A percentile compares a stretch with the other conserved stretches of the same genome.
Conservation (phyloP, 2,888 invertebrate species). For the Protodeltote pygarga region DNA sequence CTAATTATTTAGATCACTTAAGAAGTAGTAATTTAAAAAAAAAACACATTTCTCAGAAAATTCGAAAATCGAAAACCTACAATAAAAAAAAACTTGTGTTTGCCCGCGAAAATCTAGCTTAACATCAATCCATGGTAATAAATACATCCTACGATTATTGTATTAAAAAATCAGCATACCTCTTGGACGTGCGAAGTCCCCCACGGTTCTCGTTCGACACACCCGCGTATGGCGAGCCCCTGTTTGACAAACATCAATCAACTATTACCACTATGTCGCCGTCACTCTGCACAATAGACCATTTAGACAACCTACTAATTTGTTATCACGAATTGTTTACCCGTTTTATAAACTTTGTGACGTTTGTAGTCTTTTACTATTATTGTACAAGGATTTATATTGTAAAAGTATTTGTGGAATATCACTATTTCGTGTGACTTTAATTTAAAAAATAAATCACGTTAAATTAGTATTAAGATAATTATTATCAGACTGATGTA, state of each 20-base stretch:
- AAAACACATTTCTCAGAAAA: too few relatives aligned
- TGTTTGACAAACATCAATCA: slow-evolving; percentile 53
- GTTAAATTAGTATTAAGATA: too few relatives aligned
- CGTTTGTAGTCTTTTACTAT: slow-evolving; percentile 4
- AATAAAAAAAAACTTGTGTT: too few relatives aligned
- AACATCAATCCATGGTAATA: too few relatives aligned
- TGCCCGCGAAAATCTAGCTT: too few relatives aligned
- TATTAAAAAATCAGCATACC: slow-evolving; percentile 30
- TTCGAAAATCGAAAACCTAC: too few relatives aligned
- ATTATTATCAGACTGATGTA: too few relatives aligned
- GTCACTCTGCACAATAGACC: slow-evolving; percentile 28
- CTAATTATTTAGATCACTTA: too few relatives aligned
- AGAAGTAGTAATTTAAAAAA: too few relatives aligned
- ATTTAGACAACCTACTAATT: slow-evolving; percentile 30
- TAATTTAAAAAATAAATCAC: too few relatives aligned
- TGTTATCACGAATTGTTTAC: slow-evolving; percentile 17
- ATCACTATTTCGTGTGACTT: too few relatives aligned
- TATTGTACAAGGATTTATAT: not conserved
- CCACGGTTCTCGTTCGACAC: slow-evolving; percentile 49
- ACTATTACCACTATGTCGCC: slow-evolving; percentile 46
- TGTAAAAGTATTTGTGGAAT: too few relatives aligned
- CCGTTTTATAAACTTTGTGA: slow-evolving; percentile 2
- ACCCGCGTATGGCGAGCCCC: slow-evolving; percentile 56
- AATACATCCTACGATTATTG: not conserved
- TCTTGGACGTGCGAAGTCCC: slow-evolving; percentile 39